Percentiles rank a stretch among this genome's conserved stretches.
phyloP scores from a whole-genome alignment of 2,797 vertebrate species.

The Aselliscus stoliczkanus region DNA sequence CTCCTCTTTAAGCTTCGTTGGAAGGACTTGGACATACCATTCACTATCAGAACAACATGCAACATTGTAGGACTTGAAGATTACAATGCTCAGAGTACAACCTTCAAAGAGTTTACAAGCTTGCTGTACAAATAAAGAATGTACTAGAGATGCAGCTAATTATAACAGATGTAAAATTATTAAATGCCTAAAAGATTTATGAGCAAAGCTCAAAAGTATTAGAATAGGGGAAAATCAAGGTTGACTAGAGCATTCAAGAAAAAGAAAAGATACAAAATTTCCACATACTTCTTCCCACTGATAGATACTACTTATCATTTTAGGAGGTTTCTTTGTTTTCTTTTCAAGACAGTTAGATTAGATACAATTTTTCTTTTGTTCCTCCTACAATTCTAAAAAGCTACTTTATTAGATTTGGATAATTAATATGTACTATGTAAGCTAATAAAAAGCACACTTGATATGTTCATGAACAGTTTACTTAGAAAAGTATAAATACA shows the following conservation, averaged over 20 bases:
- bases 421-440: background rate
- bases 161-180: conserved; percentile 22
- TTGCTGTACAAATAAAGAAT: background rate
- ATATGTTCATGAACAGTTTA: background rate
- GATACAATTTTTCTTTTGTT: background rate
- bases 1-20: conserved; percentile 4
- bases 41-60: conserved; percentile 6
- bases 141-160: background rate
- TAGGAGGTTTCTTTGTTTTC: background rate
- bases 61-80: background rate
- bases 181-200: conserved; percentile 34
- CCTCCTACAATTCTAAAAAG: conserved; percentile 35
- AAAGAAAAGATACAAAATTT: background rate
- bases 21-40: background rate
- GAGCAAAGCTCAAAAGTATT: background rate
- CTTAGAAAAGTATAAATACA: conserved; percentile 20
- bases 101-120: background rate
- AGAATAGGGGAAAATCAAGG: background rate
- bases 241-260: background rate
- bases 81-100: background rate
- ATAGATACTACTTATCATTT: background rate
- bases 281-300: background rate
- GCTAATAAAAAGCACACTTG: conserved; percentile 1
- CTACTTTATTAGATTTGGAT: background rate
- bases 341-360: background rate